phyloP scores from a whole-genome alignment of 2,113 vertebrate genomes.

The Periophthalmodon schlosseri region DNA sequence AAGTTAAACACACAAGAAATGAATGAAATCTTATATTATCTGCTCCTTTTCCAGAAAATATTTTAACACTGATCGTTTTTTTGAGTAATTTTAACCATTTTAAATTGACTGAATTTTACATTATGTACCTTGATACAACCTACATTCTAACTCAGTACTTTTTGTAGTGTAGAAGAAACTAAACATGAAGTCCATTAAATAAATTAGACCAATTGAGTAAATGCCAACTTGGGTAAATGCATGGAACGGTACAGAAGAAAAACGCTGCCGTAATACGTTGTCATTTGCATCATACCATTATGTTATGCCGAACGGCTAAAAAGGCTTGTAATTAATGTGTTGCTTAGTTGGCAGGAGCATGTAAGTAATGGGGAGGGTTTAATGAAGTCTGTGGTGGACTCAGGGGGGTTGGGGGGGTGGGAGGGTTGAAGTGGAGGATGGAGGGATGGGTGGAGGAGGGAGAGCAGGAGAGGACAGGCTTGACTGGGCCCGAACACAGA shows the following conservation, averaged over 20 bases:
- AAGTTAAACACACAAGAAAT: no score
- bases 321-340: constrained; percentile 38
- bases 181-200: constrained; percentile 45
- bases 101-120: not conserved
- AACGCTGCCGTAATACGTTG: constrained; percentile 56
- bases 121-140: not conserved
- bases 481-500: constrained; percentile 69
- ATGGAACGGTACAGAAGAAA: constrained; percentile 38
- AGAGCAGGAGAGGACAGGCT: constrained; percentile 62
- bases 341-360: constrained; percentile 12
- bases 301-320: not conserved
- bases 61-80: no score
- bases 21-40: no score
- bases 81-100: no score
- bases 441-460: not conserved
- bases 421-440: not conserved
- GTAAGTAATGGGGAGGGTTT: constrained; percentile 49
- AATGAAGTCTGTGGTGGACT: constrained; percentile 60
- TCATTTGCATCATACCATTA: constrained; percentile 42
- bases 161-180: not conserved
- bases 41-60: no score
- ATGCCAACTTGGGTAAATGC: constrained; percentile 52
- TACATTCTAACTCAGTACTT: not conserved
- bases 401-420: not conserved
- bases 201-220: constrained; percentile 36